Base-by-base conservation (phyloP, 2,797 vertebrate species). In the Fundulus diaphanus region DNA sequence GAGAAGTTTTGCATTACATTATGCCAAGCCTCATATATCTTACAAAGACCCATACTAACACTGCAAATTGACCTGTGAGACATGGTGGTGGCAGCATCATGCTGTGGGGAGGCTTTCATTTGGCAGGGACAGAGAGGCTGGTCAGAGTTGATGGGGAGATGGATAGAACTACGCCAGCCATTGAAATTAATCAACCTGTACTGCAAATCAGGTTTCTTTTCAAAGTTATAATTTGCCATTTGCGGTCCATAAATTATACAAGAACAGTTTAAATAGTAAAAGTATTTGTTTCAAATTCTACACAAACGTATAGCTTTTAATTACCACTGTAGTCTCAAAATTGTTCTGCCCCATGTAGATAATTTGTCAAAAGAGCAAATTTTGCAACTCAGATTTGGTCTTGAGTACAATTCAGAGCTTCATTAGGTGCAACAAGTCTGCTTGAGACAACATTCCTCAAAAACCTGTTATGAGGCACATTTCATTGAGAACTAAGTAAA, bases 71-170 rank as follows among this genome's bases (percentile, higher is more conserved):
- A 5, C n/a, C 24, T 66, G 40, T 16, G 37, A 27, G 40, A n/a
- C 63, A 44, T 27, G 63, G 63, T 66, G 63, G 63, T 44, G 37
- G 37, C 63, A 66, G 63, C 24, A 44, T 66, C n/a, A 16, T 66
- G 24, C n/a, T 66, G 63, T 44, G 12, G 63, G 63, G 40, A 22
- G 7, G 40, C 12, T 42, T 11, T 20, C 3, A 65, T 42, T 20
- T 3, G 22, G 57, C 22, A 37, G 27, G 59, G 22, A 35, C 33
- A 1, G 37, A 27, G n/a, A 12, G 24, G 37, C 3, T 13, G 37
- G 63, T 27, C 12, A 42, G 24, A 29, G 27, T 12, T 56, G n/a
- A 56, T 29, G 11, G 27, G 1, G 29, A 56, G 9, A 29, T 52
- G 46, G 46, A 59, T 27, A 33, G 8, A 9, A 31, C 57, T 59